Conservation (phyloP, 2,888 invertebrate species). For the Caenorhabditis sp. region DNA sequence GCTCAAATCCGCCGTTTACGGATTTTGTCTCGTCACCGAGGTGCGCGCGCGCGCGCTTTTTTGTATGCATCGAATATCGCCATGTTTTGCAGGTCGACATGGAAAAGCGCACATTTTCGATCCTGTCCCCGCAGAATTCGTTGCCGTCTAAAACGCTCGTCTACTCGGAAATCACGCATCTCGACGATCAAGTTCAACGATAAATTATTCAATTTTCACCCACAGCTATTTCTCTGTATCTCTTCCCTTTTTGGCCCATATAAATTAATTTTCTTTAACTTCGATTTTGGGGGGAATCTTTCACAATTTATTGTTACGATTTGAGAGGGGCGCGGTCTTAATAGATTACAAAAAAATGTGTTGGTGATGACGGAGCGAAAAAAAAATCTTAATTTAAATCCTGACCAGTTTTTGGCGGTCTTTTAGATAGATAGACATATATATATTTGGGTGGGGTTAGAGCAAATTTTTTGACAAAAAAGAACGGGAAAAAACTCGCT, state of each 20-base stretch:
- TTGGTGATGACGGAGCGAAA: no score
- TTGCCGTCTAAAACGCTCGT: constrained; percentile 90
- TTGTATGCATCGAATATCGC: no score
- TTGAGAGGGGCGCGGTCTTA: neutral
- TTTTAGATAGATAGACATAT: neutral
- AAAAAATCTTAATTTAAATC: no score
- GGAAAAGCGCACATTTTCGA: constrained; percentile 48
- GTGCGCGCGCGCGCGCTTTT: constrained; percentile 83
- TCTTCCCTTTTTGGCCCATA: neutral
- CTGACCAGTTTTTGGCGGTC: no score
- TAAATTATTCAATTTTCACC: constrained; percentile 20
- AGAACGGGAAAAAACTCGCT: neutral
- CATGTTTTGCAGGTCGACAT: constrained; percentile 58
- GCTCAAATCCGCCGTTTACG: constrained; percentile 89
- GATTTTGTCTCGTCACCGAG: constrained; percentile 93
- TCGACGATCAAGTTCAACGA: constrained; percentile 83
- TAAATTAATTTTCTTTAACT: neutral
- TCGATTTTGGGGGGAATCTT: constrained; percentile 7
- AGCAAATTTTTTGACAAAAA: neutral
- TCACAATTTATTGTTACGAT: constrained; percentile 33
- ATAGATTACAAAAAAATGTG: no score
- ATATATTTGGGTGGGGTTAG: neutral
- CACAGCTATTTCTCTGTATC: no score
- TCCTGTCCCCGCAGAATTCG: constrained; percentile 62
- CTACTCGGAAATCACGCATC: constrained; percentile 92